These are phyloP conservation scores for Chromis chromis DNA, from an alignment of 2,797 vertebrate genomes.

Conservation along the genomic window DNA sequence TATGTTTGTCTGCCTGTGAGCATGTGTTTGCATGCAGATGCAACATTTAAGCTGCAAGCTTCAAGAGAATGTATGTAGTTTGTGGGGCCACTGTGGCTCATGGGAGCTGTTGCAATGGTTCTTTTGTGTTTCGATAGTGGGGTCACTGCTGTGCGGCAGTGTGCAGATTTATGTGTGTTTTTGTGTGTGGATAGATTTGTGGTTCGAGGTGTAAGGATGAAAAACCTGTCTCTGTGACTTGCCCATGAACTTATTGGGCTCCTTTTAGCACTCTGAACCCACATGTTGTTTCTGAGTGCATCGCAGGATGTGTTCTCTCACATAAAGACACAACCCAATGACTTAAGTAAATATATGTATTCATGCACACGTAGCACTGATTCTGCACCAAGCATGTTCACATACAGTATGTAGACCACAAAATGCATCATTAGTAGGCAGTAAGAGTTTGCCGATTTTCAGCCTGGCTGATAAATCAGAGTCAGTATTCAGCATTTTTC, in stretches of 20 bases:
- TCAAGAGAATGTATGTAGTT: slow-evolving; percentile 31
- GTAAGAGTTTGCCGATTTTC: too few species aligned
- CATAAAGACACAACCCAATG: not conserved
- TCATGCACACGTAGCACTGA: not conserved
- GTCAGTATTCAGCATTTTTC: too few species aligned
- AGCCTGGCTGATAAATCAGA: too few species aligned
- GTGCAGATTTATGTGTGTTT: slow-evolving; percentile 1
- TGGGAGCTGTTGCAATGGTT: slow-evolving; percentile 35
- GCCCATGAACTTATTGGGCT: slow-evolving; percentile 38
- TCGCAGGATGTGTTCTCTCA: slow-evolving; percentile 18
- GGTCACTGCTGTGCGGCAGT: not conserved
- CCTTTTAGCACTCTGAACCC: slow-evolving; percentile 18
- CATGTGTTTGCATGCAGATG: slow-evolving; percentile 16
- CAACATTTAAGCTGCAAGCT: slow-evolving; percentile 19
- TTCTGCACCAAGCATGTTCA: not conserved
- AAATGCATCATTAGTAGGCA: too few species aligned
- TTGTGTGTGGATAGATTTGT: slow-evolving; percentile 41
- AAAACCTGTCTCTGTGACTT: slow-evolving; percentile 40
- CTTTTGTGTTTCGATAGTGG: not conserved
- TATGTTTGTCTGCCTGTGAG: slow-evolving; percentile 7
- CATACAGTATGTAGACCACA: not conserved
- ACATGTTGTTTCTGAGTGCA: not conserved
- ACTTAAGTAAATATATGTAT: not conserved
- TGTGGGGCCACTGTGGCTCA: slow-evolving; percentile 27
- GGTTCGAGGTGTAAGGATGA: slow-evolving; percentile 38